phyloP scores from a whole-genome alignment of 2,113 vertebrate species.

The Paradisaea rubra region DNA sequence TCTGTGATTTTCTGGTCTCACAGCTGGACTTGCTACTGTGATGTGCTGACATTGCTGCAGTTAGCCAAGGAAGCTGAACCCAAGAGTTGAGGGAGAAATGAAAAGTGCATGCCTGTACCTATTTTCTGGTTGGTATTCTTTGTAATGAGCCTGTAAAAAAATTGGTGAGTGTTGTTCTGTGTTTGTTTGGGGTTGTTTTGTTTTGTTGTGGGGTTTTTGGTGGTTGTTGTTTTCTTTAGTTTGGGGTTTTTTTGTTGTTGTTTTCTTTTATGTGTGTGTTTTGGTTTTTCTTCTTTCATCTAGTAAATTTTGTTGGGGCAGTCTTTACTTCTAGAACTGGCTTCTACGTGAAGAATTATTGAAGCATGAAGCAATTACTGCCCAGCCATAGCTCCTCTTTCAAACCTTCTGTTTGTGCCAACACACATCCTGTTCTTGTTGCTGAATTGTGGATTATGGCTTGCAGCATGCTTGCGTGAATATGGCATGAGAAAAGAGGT shows the following conservation, averaged over 20 bases:
- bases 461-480: background rate
- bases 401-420: background rate
- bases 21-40: background rate
- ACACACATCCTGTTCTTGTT: background rate
- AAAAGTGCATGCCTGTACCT: background rate
- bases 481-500: background rate
- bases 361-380: background rate
- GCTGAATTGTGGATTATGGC: background rate
- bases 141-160: background rate
- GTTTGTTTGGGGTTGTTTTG: background rate
- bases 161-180: background rate
- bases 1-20: background rate
- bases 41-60: background rate
- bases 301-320: fast-evolving
- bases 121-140: background rate
- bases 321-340: background rate
- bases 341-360: background rate
- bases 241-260: background rate
- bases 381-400: fast-evolving
- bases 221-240: background rate
- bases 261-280: background rate
- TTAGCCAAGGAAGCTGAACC: background rate
- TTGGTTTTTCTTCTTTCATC: background rate
- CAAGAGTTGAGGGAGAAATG: background rate
- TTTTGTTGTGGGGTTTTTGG: fast-evolving